Conservation (phyloP, 2,797 vertebrate genomes). For the Sebastolobus alascanus region DNA sequence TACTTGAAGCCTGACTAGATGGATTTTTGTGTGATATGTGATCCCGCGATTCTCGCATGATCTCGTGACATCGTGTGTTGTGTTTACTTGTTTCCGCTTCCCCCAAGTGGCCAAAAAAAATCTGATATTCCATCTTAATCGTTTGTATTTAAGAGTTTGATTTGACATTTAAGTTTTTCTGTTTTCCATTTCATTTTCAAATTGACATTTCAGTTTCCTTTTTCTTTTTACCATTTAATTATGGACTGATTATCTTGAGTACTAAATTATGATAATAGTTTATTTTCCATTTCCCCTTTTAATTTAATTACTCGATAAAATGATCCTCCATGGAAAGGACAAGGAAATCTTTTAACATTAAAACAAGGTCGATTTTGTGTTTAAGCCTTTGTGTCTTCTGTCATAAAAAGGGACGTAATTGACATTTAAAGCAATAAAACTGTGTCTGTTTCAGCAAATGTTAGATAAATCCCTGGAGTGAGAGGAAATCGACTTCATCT, state of each 20-base stretch:
- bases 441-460: neutral
- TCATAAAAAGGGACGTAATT: neutral
- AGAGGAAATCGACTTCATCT: neutral
- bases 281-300: no score
- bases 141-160: neutral
- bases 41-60: no score
- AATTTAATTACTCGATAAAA: neutral
- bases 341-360: neutral
- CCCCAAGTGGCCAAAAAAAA: neutral
- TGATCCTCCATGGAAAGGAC: neutral
- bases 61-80: fast-evolving
- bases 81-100: neutral
- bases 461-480: neutral
- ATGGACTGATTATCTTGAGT: neutral
- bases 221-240: neutral
- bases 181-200: neutral
- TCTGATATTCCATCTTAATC: neutral
- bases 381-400: neutral
- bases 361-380: neutral
- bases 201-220: neutral
- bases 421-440: neutral
- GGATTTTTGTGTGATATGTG: no score
- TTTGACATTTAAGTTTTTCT: neutral
- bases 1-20: no score
- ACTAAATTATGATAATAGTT: neutral